Conservation (phyloP, 2,888 invertebrate species). For the Patella depressa region DNA sequence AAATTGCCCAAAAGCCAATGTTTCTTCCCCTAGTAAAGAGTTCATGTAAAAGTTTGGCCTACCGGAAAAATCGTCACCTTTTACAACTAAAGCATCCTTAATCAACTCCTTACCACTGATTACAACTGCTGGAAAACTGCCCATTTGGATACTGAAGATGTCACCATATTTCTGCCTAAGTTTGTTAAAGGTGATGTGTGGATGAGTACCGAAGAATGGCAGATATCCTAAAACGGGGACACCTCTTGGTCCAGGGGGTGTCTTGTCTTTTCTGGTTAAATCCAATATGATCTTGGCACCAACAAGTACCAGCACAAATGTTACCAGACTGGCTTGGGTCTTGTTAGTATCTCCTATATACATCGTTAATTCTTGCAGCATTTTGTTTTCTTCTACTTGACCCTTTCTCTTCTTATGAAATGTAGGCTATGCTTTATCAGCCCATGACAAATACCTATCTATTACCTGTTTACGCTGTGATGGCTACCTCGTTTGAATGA, state of each 20-base stretch:
- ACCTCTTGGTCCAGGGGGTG: constrained; percentile 40
- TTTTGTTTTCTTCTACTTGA: too few relatives aligned
- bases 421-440: too few relatives aligned
- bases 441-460: too few relatives aligned
- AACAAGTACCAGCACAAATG: background rate
- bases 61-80: too few relatives aligned
- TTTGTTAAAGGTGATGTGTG: constrained; percentile 34
- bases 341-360: too few relatives aligned
- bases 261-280: background rate
- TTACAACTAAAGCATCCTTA: constrained; percentile 25
- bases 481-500: too few relatives aligned
- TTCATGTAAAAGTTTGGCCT: too few relatives aligned
- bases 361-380: too few relatives aligned
- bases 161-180: constrained; percentile 41
- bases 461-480: too few relatives aligned
- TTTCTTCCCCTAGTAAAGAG: too few relatives aligned
- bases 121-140: constrained; percentile 41
- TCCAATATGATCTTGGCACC: background rate
- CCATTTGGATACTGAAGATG: constrained; percentile 40
- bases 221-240: constrained; percentile 45
- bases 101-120: constrained; percentile 37
- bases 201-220: constrained; percentile 36
- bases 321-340: background rate
- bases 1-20: too few relatives aligned
- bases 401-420: too few relatives aligned